Evolutionary conservation across 2,113 vertebrate species (phyloP), one percentile per base, ranked within the genome.

Genomic region (Stigmatopora nigra): DNA sequence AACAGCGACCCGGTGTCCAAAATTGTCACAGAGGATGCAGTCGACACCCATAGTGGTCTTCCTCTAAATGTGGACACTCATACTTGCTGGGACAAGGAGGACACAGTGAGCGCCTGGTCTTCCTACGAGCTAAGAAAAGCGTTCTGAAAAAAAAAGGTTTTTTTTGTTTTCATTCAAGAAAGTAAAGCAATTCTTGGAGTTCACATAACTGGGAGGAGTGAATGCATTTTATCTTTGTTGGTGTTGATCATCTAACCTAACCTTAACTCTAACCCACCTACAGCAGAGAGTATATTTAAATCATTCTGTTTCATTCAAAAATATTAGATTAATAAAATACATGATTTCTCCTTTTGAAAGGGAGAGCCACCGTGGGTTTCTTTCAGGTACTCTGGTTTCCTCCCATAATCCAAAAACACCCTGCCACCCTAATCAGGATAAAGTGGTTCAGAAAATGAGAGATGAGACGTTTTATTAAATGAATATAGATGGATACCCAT

Each of bases 71-170:
- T 89, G 0, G 92, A 93, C 0, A 82, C 65, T 20, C 84, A 92
- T 1, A 48, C 87, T 7, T 75, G 88, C 49, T 97, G 94, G 95
- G 70, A 76, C 0, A 97, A 94, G 69, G 94, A 95, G 58, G 94
- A 96, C 0, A 86, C 76, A 10, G 82, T 72, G 64, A 76, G 84
- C 63, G 48, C 84, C 17, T 98, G 94, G 94, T 91, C 92, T 0
- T 57, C 91, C 0, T 96, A 92, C 0, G 95, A 97, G 71, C 85
- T 92, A 52, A 85, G 89, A 70, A 92, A 92, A 88, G 85, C 92
- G 76, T 98, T 93, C 2, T 96, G 83, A 41, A 41, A 41, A n/a
- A n/a, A n/a, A 38, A 1, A 38, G 5, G 4, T 41, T 41, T 41
- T 41, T 41, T 3, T 41, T 41, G 1, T 41, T 8, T 8, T 41